These are phyloP conservation scores for Leucoraja ocellata DNA, from an alignment of 2,797 vertebrate species.

Conservation along the genomic window DNA sequence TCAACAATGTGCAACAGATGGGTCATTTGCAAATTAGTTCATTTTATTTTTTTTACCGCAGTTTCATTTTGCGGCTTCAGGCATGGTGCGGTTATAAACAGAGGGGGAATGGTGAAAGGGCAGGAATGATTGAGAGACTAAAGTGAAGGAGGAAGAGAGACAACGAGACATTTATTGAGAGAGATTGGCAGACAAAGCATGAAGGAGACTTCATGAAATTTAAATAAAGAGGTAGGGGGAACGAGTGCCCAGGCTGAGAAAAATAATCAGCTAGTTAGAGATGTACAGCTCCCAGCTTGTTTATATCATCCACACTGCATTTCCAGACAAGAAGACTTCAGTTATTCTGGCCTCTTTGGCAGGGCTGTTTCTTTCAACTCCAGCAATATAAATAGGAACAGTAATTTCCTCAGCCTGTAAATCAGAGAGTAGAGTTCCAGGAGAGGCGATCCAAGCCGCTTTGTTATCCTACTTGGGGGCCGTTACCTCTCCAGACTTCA, in stretches of 20 bases:
- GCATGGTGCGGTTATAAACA: not conserved
- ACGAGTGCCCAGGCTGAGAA: not conserved
- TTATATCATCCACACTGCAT: not conserved
- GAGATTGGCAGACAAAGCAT: not conserved
- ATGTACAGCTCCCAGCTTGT: not conserved
- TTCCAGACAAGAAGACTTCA: not conserved
- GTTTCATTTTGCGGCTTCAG: not conserved
- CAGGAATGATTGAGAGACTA: not conserved
- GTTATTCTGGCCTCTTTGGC: not conserved
- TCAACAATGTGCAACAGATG: not conserved
- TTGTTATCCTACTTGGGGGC: not conserved
- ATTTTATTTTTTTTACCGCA: not conserved
- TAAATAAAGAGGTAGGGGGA: not conserved
- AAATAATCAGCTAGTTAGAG: not conserved
- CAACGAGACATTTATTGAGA: not conserved
- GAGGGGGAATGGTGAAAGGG: not conserved
- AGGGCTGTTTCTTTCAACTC: not conserved
- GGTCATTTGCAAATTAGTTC: not conserved
- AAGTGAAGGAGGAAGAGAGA: not conserved
- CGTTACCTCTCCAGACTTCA: not conserved
- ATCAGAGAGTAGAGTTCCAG: not conserved
- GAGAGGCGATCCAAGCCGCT: not conserved
- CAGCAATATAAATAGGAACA: not conserved
- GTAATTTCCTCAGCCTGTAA: not conserved
- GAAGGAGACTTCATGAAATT: not conserved